These are phyloP conservation scores for Paragorgia papillata DNA, from an alignment of 92 coral and sea anemone genomes.

Conservation along the genomic window DNA sequence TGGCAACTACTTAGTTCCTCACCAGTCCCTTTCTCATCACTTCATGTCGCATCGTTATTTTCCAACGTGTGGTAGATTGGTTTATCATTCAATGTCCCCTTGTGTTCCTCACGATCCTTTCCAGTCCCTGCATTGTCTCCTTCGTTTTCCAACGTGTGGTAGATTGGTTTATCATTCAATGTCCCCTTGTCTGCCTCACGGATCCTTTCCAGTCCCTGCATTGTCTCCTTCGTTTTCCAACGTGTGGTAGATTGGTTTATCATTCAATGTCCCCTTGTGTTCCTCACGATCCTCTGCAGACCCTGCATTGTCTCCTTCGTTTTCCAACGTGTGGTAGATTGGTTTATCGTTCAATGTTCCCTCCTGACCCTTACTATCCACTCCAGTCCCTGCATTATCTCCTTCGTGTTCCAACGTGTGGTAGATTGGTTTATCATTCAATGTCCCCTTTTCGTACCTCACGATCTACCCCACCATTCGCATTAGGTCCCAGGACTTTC, in stretches of 20 bases:
- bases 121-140: not conserved
- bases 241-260: not conserved
- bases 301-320: not conserved
- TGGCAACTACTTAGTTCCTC: not conserved
- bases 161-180: not conserved
- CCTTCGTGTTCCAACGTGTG: slow-evolving; percentile 9
- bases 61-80: slow-evolving; percentile 7
- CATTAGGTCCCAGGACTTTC: no score
- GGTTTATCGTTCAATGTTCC: not conserved
- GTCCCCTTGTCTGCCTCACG: not conserved
- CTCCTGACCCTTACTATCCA: not conserved
- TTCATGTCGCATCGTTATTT: not conserved
- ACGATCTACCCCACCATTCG: not conserved
- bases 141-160: slow-evolving; percentile 2
- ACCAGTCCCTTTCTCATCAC: not conserved
- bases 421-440: not conserved
- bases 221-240: slow-evolving; percentile 13
- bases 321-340: not conserved
- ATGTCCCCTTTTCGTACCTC: no score
- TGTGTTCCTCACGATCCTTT: not conserved
- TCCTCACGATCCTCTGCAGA: not conserved
- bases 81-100: not conserved
- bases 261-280: no score
- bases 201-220: not conserved
- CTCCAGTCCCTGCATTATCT: not conserved